phyloP scores from a whole-genome alignment of 2,113 vertebrate genomes.

The Labrus mixtus region DNA sequence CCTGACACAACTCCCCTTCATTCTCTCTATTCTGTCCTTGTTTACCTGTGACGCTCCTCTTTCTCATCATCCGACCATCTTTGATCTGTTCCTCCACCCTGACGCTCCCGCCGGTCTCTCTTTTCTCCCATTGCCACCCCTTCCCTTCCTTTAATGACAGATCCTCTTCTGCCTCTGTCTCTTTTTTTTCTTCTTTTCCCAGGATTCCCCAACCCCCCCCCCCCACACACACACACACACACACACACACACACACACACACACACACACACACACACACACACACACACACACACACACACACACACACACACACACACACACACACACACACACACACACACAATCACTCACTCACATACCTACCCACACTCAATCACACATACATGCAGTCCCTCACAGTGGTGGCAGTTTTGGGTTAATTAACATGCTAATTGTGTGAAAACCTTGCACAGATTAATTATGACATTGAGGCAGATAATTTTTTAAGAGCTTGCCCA shows the following conservation, averaged over 20 bases:
- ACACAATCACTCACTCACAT: not conserved
- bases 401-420: constrained; percentile 78
- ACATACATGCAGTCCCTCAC: constrained; percentile 8
- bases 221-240: not conserved
- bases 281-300: not conserved
- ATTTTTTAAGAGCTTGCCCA: constrained; percentile 72
- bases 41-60: constrained; percentile 4
- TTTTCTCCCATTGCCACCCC: not conserved
- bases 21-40: not conserved
- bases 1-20: constrained; percentile 5
- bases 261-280: not conserved
- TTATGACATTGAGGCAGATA: constrained; percentile 83
- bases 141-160: not conserved
- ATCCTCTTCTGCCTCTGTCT: not conserved
- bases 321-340: too few relatives aligned
- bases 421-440: constrained; percentile 83
- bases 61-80: not conserved
- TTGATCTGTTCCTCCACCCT: constrained; percentile 16
- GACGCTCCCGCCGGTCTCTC: constrained; percentile 1
- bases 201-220: not conserved
- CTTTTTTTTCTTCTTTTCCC: constrained; percentile 9
- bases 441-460: constrained; percentile 78
- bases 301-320: not conserved
- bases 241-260: not conserved
- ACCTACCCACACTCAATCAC: not conserved